phyloP scores from a whole-genome alignment of 2,113 vertebrate species.

The Sitta europaea region DNA sequence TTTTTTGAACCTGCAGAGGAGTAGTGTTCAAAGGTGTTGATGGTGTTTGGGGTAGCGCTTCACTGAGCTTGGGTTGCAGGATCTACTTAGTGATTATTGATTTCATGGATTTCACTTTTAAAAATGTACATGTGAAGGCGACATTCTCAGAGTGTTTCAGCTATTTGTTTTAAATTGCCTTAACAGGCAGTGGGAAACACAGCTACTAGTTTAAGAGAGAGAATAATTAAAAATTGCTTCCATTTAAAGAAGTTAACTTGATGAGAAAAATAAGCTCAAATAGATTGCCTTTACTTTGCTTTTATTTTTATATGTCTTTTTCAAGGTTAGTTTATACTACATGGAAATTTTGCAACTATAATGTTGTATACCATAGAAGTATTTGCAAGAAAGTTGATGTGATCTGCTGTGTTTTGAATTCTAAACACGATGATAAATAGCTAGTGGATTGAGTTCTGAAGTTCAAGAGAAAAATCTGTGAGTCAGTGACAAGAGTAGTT shows the following conservation, averaged over 20 bases:
- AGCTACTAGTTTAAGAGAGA: neutral
- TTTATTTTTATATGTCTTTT: neutral
- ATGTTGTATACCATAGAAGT: neutral
- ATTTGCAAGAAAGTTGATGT: neutral
- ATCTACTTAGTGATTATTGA: neutral
- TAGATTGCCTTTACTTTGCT: neutral
- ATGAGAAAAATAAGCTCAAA: neutral
- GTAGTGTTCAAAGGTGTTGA: neutral
- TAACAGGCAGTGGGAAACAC: neutral
- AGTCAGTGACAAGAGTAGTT: neutral
- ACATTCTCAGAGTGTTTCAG: neutral
- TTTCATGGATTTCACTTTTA: neutral
- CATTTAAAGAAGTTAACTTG: neutral
- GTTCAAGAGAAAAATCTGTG: neutral
- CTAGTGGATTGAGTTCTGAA: neutral
- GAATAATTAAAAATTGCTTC: neutral
- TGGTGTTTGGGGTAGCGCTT: neutral
- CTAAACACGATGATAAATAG: neutral
- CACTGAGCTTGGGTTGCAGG: neutral
- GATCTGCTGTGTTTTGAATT: neutral
- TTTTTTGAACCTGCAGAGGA: neutral
- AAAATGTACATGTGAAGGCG: neutral
- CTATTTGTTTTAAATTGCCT: neutral
- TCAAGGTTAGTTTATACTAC: neutral
- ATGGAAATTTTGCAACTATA: neutral